phyloP scores from a whole-genome alignment of 2,888 invertebrate genomes.

The Diaphora mendica region DNA sequence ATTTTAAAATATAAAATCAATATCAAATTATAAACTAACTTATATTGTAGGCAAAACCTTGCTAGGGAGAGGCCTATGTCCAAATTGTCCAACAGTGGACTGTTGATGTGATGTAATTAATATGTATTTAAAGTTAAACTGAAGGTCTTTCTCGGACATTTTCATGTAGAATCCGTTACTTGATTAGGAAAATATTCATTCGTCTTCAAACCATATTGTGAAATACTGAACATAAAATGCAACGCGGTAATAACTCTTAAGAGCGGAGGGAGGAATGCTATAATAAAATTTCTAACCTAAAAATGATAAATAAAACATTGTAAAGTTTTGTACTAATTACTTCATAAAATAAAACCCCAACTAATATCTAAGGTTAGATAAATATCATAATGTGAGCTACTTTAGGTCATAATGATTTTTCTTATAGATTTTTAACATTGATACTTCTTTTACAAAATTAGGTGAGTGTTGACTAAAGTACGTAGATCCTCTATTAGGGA shows the following conservation, averaged over 20 bases:
- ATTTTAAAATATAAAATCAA: conserved; percentile 4
- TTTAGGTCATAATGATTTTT: neutral
- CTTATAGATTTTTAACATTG: neutral
- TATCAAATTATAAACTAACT: neutral
- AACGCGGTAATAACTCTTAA: neutral
- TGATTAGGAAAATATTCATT: neutral
- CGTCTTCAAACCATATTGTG: neutral
- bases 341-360: neutral
- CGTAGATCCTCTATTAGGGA: too few species aligned
- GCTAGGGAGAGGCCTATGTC: too few species aligned
- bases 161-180: neutral
- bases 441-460: neutral
- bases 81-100: too few species aligned
- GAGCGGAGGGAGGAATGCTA: neutral
- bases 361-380: neutral
- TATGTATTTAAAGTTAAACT: neutral
- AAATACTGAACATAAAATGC: conserved; percentile 1
- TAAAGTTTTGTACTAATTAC: neutral
- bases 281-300: neutral
- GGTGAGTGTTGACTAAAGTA: neutral
- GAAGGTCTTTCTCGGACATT: neutral
- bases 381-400: neutral
- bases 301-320: neutral
- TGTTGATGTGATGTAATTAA: neutral
- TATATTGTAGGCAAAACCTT: neutral